These are phyloP conservation scores for Rhynchonycteris naso DNA, from an alignment of 2,797 vertebrate species.

Conservation along the genomic window DNA sequence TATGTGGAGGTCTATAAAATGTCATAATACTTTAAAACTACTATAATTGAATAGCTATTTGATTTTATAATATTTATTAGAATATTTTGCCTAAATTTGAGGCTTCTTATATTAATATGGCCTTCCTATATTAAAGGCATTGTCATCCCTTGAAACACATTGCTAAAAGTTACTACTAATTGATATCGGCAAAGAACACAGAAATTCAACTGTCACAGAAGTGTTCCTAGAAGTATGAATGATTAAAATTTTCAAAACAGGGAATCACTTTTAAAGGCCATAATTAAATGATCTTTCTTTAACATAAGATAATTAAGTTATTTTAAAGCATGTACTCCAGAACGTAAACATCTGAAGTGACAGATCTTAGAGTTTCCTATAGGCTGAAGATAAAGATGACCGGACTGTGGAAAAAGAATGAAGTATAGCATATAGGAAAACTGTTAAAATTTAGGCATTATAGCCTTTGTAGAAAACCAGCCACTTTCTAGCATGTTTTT, in stretches of 20 bases:
- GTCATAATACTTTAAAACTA: not conserved
- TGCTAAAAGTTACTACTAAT: not conserved
- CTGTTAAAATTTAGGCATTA: not conserved
- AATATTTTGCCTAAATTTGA: not conserved
- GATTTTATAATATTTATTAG: not conserved
- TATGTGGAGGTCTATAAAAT: not conserved
- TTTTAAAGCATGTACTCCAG: not conserved
- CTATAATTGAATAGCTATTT: not conserved
- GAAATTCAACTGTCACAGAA: not conserved
- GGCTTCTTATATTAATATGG: no score
- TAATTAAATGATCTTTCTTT: not conserved
- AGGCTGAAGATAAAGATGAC: not conserved
- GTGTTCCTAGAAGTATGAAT: not conserved
- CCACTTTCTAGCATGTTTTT: not conserved
- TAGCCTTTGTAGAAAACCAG: not conserved
- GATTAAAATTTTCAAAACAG: not conserved
- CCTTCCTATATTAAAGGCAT: not conserved
- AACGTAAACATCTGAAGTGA: not conserved
- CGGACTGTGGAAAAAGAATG: not conserved
- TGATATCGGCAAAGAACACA: slow-evolving; percentile 32
- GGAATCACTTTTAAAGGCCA: not conserved
- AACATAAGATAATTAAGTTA: not conserved
- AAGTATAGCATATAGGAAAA: not conserved
- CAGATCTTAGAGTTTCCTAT: not conserved
- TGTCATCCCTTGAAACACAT: not conserved